Percentiles rank a stretch among this genome's conserved stretches.
Conservation (phyloP, 1,140 invertebrate genomes). For the Acyrthosiphon pisum region DNA sequence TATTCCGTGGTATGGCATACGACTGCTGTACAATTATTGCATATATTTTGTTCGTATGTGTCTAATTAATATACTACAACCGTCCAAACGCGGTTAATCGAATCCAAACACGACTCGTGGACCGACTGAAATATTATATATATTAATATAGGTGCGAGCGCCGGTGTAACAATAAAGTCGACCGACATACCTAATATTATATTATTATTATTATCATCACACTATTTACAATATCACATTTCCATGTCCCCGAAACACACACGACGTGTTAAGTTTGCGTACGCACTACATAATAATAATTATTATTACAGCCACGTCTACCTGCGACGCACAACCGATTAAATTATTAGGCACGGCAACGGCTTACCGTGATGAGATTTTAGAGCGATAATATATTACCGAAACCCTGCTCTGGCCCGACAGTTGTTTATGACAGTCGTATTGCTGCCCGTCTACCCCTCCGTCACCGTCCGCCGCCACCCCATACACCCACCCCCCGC, state of each 20-base stretch:
- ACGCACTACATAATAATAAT: background rate
- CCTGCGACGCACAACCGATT: background rate
- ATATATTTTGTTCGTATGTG: background rate
- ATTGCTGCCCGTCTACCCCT: background rate
- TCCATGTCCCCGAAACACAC: background rate
- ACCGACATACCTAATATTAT: too few species aligned
- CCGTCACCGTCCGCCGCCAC: background rate
- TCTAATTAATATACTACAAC: background rate
- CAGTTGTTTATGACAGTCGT: constrained; percentile 19
- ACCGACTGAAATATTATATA: background rate
- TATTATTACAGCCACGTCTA: background rate
- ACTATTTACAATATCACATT: background rate
- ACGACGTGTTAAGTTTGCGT: background rate
- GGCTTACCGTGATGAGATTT: background rate
- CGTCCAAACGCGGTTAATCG: background rate
- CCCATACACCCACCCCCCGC: too few species aligned
- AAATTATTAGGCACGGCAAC: background rate
- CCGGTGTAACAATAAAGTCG: background rate
- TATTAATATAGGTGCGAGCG: background rate
- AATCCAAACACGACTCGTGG: background rate
- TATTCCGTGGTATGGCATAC: background rate
- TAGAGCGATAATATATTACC: background rate
- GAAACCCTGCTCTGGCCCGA: background rate
- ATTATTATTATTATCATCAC: background rate
- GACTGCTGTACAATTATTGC: background rate